These are phyloP conservation scores for Pogonophryne albipinna DNA, from an alignment of 2,797 vertebrate genomes.

Conservation along the genomic window DNA sequence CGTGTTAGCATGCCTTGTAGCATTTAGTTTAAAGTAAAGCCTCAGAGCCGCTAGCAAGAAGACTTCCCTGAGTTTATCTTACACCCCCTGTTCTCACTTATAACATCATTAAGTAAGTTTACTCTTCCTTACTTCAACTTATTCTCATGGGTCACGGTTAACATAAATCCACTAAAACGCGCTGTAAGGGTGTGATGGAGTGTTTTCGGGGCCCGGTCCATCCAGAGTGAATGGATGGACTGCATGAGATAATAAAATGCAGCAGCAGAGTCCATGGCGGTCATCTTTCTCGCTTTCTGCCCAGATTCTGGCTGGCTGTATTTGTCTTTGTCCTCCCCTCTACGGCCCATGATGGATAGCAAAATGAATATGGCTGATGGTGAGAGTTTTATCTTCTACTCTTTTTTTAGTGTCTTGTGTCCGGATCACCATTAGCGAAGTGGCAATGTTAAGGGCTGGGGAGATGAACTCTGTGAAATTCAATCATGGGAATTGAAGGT, in stretches of 20 bases:
- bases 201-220: slow-evolving; percentile 37
- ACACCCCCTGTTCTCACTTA: slow-evolving; percentile 17
- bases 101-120: slow-evolving; percentile 39
- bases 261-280: slow-evolving; percentile 63
- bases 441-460: slow-evolving; percentile 68
- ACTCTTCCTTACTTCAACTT: slow-evolving; percentile 34
- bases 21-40: neutral
- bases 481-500: slow-evolving; percentile 73
- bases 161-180: slow-evolving; percentile 19
- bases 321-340: slow-evolving; percentile 84
- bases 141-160: neutral
- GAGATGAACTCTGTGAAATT: slow-evolving; percentile 76
- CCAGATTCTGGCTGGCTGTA: slow-evolving; percentile 64
- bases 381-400: slow-evolving; percentile 48
- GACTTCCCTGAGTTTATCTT: slow-evolving; percentile 4
- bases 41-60: neutral
- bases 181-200: slow-evolving; percentile 58
- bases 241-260: slow-evolving; percentile 76
- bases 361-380: slow-evolving; percentile 74
- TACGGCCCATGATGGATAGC: slow-evolving; percentile 77
- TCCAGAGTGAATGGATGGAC: slow-evolving; percentile 68
- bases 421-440: slow-evolving; percentile 64
- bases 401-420: slow-evolving; percentile 33
- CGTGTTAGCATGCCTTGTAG: neutral
- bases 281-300: slow-evolving; percentile 73